A percentile compares a stretch with the other conserved stretches of the same genome.
Conservation (phyloP, 37 sponge, comb jelly and placozoan genomes). For the Ephydatia muelleri region DNA sequence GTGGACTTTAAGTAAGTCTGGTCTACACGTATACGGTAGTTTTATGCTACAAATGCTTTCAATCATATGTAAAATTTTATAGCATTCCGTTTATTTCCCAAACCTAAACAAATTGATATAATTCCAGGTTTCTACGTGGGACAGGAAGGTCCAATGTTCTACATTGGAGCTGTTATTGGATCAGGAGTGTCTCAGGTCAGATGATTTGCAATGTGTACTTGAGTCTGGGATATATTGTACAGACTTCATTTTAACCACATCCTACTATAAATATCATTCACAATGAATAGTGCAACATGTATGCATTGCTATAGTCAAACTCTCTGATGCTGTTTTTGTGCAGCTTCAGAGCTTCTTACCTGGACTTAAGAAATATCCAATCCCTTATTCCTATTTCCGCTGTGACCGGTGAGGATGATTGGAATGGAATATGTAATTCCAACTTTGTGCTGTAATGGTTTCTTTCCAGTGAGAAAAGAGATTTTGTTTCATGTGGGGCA, state of each 20-base stretch:
- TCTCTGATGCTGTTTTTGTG: too few relatives aligned
- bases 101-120: not conserved
- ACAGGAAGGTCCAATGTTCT: conserved; percentile 98
- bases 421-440: not conserved
- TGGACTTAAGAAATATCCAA: not conserved
- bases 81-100: too few relatives aligned
- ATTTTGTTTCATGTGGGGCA: conserved; percentile 93
- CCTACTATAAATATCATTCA: too few relatives aligned
- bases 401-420: conserved; percentile 56
- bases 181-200: conserved; percentile 90
- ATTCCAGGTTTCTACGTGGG: conserved; percentile 85
- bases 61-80: too few relatives aligned
- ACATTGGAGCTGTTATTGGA: conserved; percentile 94
- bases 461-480: conserved; percentile 75
- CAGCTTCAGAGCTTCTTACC: not conserved
- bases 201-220: too few relatives aligned
- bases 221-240: too few relatives aligned
- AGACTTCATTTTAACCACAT: too few relatives aligned
- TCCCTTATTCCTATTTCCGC: conserved; percentile 66
- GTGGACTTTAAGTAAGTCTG: not conserved
- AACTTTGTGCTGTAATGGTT: too few relatives aligned
- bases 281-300: too few relatives aligned
- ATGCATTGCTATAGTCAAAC: too few relatives aligned
- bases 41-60: too few relatives aligned
- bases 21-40: too few relatives aligned